Evolutionary conservation across 2,797 vertebrate genomes (phyloP), one percentile per base, ranked within the genome.

Genomic region (Oreochromis mossambicus): DNA sequence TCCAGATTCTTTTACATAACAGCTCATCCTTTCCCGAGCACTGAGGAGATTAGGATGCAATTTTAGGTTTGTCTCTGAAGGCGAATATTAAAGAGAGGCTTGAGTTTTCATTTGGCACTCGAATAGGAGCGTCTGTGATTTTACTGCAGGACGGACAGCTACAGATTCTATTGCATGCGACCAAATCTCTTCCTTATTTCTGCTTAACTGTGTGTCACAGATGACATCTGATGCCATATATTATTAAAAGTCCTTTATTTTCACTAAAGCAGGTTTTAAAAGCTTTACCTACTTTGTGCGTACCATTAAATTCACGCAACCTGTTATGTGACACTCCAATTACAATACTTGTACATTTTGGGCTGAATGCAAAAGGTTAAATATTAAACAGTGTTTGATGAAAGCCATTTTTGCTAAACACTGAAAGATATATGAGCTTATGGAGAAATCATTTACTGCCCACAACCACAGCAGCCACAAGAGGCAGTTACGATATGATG

Each of bases 1-100:
- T 76, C 32, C 61, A 46, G 56, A 83, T 88, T 88, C 38, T 86
- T 84, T 83, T 82, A 83, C 77, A 80, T 81, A 90, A 91, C 79
- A 81, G 79, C 83, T 87, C 82, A 88, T 88, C 86, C 82, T 83
- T 84, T 51, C 54, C 14, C 50, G 1, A 73, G 70, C 51, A 43
- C 78, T 13, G 52, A 50, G 48, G 82, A 79, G 87, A 87, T 88
- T 76, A 78, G 76, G 58, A 58, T 4, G 52, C 36, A 58, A 70
- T 79, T 83, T 80, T 38, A 76, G 84, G 83, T 85, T 80, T 17
- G 77, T 73, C 81, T 83, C 78, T 79, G 52, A 56, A 77, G 77
- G 80, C 24, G 4, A 80, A 79, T 68, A 77, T 81, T 86, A 84
- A 84, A 81, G 15, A 75, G 78, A 68, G 85, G 38, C 63, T 73